Evolutionary conservation across 2,888 invertebrate genomes (phyloP), one percentile per base, ranked within the genome.

Genomic region (Eubasilissa splendida): DNA sequence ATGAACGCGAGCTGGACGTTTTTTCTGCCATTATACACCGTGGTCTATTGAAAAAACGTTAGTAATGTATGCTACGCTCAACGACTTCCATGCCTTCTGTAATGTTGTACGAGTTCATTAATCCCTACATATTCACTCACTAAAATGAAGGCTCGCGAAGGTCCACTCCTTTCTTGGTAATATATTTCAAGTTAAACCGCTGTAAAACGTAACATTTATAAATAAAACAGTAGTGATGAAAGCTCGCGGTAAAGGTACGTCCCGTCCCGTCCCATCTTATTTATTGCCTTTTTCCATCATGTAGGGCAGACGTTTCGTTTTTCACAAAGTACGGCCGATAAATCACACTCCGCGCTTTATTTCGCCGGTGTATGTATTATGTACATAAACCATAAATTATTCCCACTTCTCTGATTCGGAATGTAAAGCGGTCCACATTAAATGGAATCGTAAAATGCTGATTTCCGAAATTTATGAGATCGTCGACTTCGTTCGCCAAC

Each of bases 391-490:
- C 71, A 71, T 71, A 71, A 71, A 71, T 71, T 54, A 71, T 42
- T 54, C 22, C 54, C 71, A 14, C 71, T 22, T 54, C 33, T 71
- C 11, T 22, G 56, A 56, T 71, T 56, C 22, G 71, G 53, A 56
- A 42, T 74, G 60, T 58, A 74, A 70, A 74, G 74, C 59, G 74
- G 60, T 53, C 52, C 50, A 42, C 73, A 33, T 12, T 74, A 59
- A 50, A 74, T 22, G 50, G 50, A 33, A 33, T 50, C 74, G 59
- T 75, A 60, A 75, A 75, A 60, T 75, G 56, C 56, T 75, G 74
- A 75, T 75, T 75, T 59, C 52, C 10, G 11, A 50, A 52, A 75
- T 75, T 75, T 75, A 75, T 50, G 74, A 14, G 59, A 52, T 14
- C 52, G 59, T 60, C 50, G 74, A 75, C 60, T 50, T 22, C 60